These are phyloP conservation scores for Melanchra persicariae DNA, from an alignment of 2,888 invertebrate genomes.

Conservation along the genomic window DNA sequence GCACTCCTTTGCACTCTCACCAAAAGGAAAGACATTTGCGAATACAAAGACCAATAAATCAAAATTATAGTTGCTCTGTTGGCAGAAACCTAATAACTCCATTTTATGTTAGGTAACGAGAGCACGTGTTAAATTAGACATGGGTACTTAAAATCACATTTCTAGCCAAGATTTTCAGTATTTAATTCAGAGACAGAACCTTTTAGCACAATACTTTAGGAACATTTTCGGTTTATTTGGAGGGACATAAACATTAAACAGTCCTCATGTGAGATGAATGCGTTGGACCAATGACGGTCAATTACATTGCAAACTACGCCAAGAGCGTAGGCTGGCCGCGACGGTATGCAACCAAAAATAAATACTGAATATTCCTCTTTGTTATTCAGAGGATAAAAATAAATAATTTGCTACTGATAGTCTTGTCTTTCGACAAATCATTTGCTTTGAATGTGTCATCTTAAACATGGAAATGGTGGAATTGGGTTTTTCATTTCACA, in stretches of 20 bases:
- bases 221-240: conserved; percentile 24
- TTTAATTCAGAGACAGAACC: neutral
- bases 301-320: conserved; percentile 59
- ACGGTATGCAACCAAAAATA: conserved; percentile 61
- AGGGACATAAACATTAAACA: conserved; percentile 45
- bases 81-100: neutral
- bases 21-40: neutral
- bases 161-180: conserved; percentile 28
- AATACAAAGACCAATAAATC: neutral
- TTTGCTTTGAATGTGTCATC: conserved; percentile 32
- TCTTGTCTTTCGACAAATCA: conserved; percentile 25
- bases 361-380: conserved; percentile 55
- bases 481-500: conserved; percentile 15
- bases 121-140: conserved; percentile 22
- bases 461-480: conserved; percentile 1
- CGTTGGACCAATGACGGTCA: conserved; percentile 52
- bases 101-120: conserved; percentile 2
- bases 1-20: neutral
- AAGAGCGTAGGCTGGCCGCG: conserved; percentile 64
- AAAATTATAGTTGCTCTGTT: neutral
- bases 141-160: neutral
- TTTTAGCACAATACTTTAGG: conserved; percentile 9
- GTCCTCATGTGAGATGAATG: conserved; percentile 37
- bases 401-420: conserved; percentile 39
- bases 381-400: conserved; percentile 62